Conservation (phyloP, 2,888 invertebrate species). For the Aproaerema taeniolella region DNA sequence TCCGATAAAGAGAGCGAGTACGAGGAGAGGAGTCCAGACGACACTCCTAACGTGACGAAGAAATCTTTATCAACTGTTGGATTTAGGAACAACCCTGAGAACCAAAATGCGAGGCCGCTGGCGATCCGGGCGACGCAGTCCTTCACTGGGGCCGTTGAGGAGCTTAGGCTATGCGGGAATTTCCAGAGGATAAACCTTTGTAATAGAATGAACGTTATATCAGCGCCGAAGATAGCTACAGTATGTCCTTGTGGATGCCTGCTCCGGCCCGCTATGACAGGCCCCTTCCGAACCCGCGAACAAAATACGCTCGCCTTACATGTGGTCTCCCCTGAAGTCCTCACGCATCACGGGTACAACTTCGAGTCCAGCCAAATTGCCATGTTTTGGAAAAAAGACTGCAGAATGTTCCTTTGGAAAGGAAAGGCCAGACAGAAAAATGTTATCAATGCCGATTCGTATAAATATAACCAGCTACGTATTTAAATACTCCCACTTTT, state of each 20-base stretch:
- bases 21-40: conserved; percentile 51
- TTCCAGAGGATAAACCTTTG: conserved; percentile 55
- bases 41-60: conserved; percentile 55
- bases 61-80: conserved; percentile 64
- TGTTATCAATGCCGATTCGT: conserved; percentile 41
- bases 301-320: conserved; percentile 58
- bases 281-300: conserved; percentile 63
- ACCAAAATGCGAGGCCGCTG: conserved; percentile 51
- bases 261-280: conserved; percentile 45
- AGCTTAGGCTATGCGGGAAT: conserved; percentile 51
- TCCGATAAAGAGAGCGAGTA: conserved; percentile 65
- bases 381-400: conserved; percentile 83
- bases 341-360: conserved; percentile 73
- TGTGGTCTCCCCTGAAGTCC: conserved; percentile 71
- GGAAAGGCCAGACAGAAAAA: conserved; percentile 52
- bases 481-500: neutral
- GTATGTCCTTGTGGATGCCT: conserved; percentile 68
- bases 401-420: conserved; percentile 81
- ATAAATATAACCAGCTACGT: conserved; percentile 28
- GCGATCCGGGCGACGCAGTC: conserved; percentile 65
- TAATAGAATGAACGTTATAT: conserved; percentile 44
- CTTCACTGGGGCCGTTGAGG: conserved; percentile 61
- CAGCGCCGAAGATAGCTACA: conserved; percentile 42
- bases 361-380: conserved; percentile 79
- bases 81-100: conserved; percentile 52